Base-by-base conservation (phyloP, 2,888 invertebrate genomes). In the Tipula vernalis region DNA sequence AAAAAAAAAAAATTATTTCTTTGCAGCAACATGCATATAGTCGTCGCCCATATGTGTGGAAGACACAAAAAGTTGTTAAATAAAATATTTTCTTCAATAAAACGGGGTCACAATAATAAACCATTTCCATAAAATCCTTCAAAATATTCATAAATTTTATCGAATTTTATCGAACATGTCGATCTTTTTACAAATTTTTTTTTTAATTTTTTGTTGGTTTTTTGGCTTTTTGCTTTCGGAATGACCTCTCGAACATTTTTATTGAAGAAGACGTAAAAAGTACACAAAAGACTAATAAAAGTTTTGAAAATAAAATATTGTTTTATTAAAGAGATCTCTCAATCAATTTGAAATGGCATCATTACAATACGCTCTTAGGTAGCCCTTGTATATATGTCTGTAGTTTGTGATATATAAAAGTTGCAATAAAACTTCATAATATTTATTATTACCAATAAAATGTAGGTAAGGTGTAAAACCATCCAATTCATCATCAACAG, bases 91-190 rank as follows among this genome's bases (percentile, higher is more conserved):
- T 51, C 0, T 15, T 51, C 15, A 51, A 51, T 71, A 71, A 28
- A 71, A 28, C 71, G 71, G 71, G 71, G 71, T 71, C 71, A 71
- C 71, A 18, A 71, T 28, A 13, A 28, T 44, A 12, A n/a, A 71
- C 28, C 2, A 28, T 71, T 51, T 71, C 28, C 28, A 71, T 71
- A 71, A 71, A 71, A 71, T 71, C 71, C 71, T 71, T 71, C 71
- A 71, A 71, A 71, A 71, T 71, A 71, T 71, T 71, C 71, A 71
- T 71, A 71, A 71, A 71, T 71, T 71, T 71, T 71, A 71, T 71
- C 71, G 71, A 71, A 71, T 71, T 71, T 71, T 71, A 71, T 71
- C 71, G 71, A 71, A 71, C 71, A 71, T 71, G 71, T 71, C 71
- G 71, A 71, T 71, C 71, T 71, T 28, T 71, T 71, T 28, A 28